Evolutionary conservation across 2,888 invertebrate genomes (phyloP), one percentile per base, ranked within the genome.

Genomic region (Ommatoiulus sabulosus): DNA sequence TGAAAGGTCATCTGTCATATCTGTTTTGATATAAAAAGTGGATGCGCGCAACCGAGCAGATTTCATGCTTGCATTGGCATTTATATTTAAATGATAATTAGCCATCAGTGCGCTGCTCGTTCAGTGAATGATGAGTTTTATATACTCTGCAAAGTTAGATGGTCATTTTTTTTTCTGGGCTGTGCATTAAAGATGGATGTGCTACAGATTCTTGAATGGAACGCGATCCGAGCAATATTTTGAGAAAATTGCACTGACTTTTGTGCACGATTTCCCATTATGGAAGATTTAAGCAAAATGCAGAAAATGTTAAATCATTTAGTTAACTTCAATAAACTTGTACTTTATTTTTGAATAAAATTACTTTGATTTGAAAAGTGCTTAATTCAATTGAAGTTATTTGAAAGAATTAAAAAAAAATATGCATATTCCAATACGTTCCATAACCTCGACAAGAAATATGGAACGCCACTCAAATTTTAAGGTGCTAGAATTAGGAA

Each of bases 21-120:
- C 84, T 84, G 35, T 84, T 43, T 84, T 84, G 35, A 84, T 43
- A 43, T 43, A 43, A 84, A 84, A 84, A 84, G 43, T 84, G 84
- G 84, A 84, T 84, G 84, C 35, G 35, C 84, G 84, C 43, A 84
- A 84, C 84, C 84, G 43, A 84, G 84, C 43, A 84, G 87, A 87
- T 87, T 87, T 87, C 87, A 87, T 87, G 87, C 87, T 87, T 87
- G 48, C 87, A 87, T 87, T 87, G 87, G 87, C 87, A 87, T 87
- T 87, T 52, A 44, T 87, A 87, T 87, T 87, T 87, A 87, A 87
- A 87, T 87, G 87, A 87, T 87, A 87, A 87, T 87, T 87, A 87
- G 87, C 84, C 84, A 43, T 84, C 84, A 84, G 35, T 84, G 43
- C 43, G 12, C 10, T 3, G 20, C 44, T 44, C 46, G 20, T 86